Percentiles rank a stretch among this genome's conserved stretches.
Evolutionary conservation across 2,113 vertebrate species (phyloP).

Genomic region (Sander lucioperca): DNA sequence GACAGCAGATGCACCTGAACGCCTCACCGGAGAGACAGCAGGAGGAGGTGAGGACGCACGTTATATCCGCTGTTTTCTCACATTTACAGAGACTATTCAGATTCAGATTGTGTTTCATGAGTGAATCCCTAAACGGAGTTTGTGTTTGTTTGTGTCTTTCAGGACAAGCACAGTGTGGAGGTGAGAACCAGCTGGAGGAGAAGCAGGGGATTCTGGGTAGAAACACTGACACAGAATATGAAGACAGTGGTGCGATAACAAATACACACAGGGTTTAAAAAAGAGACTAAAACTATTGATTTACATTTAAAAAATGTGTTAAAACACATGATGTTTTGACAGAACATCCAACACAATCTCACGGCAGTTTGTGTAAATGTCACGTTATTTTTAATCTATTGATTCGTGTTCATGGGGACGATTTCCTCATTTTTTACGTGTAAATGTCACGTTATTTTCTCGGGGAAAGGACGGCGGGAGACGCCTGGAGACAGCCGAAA

Average conservation of each 20-base stretch:
- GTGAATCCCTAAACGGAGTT: background rate
- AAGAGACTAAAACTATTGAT: too few relatives aligned
- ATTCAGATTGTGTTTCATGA: background rate
- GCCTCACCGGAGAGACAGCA: slow-evolving; percentile 77
- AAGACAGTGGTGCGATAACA: background rate
- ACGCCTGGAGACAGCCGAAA: too few relatives aligned
- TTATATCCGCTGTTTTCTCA: accelerated
- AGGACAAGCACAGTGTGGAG: slow-evolving; percentile 95
- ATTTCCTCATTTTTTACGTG: too few relatives aligned
- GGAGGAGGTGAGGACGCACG: slow-evolving; percentile 88
- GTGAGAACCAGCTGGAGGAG: slow-evolving; percentile 82
- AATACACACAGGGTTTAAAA: background rate
- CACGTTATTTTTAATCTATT: too few relatives aligned
- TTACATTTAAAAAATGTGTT: too few relatives aligned
- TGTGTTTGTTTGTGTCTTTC: slow-evolving; percentile 72
- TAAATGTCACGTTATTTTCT: too few relatives aligned
- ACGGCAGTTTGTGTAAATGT: too few relatives aligned
- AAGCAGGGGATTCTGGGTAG: slow-evolving; percentile 16
- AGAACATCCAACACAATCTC: too few relatives aligned
- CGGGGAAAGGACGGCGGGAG: too few relatives aligned
- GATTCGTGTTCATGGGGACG: too few relatives aligned
- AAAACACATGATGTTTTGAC: too few relatives aligned
- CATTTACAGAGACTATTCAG: background rate
- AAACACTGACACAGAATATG: background rate
- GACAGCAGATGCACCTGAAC: too few relatives aligned